Percentiles rank a stretch among this genome's conserved stretches.
phyloP scores from a whole-genome alignment of 2,113 vertebrate genomes.

The Protobothrops flavoviridis region DNA sequence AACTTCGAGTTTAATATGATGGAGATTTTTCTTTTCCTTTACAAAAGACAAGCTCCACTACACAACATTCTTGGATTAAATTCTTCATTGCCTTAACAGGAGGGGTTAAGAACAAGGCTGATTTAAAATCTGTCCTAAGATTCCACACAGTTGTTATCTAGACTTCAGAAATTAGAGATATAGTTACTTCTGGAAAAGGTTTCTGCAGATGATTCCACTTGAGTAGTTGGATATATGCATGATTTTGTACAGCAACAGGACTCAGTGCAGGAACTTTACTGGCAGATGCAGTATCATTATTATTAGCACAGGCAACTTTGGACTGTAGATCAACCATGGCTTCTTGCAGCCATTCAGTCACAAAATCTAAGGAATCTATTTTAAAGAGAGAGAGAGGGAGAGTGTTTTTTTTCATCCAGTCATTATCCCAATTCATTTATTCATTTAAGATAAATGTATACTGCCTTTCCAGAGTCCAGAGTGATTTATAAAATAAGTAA shows the following conservation, averaged over 20 bases:
- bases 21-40: background rate
- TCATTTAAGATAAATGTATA: background rate
- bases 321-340: constrained; percentile 67
- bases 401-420: background rate
- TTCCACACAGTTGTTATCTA: background rate
- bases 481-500: background rate
- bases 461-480: background rate
- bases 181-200: constrained; percentile 90
- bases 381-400: background rate
- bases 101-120: background rate
- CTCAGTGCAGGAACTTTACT: constrained; percentile 40
- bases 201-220: constrained; percentile 84
- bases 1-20: background rate
- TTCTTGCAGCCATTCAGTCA: constrained; percentile 89
- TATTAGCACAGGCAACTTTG: constrained; percentile 40
- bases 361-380: constrained; percentile 89
- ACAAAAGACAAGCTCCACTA: background rate
- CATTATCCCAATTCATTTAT: background rate
- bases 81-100: background rate
- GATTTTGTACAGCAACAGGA: constrained; percentile 78
- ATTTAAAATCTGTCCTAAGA: background rate
- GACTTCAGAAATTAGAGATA: background rate
- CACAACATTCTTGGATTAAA: background rate
- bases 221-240: constrained; percentile 88
- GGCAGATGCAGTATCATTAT: constrained; percentile 45